Evolutionary conservation across 2,113 vertebrate species (phyloP).

Genomic region (Phodopus roborovskii): DNA sequence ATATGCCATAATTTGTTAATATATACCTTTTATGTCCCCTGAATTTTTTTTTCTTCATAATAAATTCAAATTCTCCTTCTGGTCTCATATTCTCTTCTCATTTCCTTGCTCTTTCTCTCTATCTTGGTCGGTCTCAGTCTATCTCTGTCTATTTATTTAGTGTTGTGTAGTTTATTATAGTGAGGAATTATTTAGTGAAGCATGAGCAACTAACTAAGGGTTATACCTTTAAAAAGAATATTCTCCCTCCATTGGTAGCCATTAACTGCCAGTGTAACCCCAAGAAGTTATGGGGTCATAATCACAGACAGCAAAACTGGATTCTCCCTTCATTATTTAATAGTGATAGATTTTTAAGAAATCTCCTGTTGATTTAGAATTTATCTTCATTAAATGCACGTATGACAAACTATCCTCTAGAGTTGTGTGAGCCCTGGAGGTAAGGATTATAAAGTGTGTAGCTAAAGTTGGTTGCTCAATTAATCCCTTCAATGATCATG

Average conservation of each 20-base stretch:
- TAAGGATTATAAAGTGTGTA: neutral
- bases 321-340: neutral
- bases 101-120: neutral
- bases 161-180: neutral
- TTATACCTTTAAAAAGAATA: neutral
- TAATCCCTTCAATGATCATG: neutral
- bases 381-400: slow-evolving; percentile 44
- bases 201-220: too few species aligned
- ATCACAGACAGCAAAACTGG: neutral
- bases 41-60: neutral
- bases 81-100: neutral
- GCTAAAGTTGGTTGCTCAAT: neutral
- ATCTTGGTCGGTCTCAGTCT: neutral
- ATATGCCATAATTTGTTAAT: neutral
- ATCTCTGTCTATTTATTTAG: neutral
- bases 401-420: neutral
- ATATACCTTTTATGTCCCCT: too few species aligned
- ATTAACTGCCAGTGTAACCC: neutral
- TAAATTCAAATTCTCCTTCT: neutral
- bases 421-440: slow-evolving; percentile 7
- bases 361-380: neutral
- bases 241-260: too few species aligned
- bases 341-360: neutral
- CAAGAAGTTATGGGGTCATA: neutral
- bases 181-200: neutral